A percentile compares a stretch with the other conserved stretches of the same genome.
These are phyloP conservation scores for Alsophila aescularia DNA, from an alignment of 2,888 invertebrate species.

Conservation along the genomic window DNA sequence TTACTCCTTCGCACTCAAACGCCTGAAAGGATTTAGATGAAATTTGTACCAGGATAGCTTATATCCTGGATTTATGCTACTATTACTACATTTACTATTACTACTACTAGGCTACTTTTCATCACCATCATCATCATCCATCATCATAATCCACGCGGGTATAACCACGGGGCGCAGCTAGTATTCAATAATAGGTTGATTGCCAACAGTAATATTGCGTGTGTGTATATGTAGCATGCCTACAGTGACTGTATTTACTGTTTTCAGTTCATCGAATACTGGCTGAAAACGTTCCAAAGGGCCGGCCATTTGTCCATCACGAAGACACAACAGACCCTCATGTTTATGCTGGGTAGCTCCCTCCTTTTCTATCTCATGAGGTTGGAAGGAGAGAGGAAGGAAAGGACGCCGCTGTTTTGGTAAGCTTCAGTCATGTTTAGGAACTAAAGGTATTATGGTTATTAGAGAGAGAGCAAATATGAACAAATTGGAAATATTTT, in stretches of 20 bases:
- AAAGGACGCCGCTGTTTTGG: slow-evolving; percentile 74
- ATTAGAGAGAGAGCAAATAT: not conserved
- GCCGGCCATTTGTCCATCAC: slow-evolving; percentile 67
- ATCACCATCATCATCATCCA: no score
- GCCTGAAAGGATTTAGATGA: no score
- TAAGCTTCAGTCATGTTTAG: slow-evolving; percentile 41
- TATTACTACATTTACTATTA: no score
- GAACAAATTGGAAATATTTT: not conserved
- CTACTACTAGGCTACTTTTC: no score
- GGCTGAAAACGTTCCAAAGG: slow-evolving; percentile 60
- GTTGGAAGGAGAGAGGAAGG: slow-evolving; percentile 71
- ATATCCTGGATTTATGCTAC: no score
- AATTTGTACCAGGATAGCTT: no score
- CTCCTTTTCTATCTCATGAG: slow-evolving; percentile 79
- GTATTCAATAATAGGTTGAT: no score
- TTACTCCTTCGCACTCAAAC: no score
- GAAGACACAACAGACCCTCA: slow-evolving; percentile 63
- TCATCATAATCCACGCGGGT: no score
- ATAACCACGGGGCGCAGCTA: no score
- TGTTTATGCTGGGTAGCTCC: slow-evolving; percentile 78
- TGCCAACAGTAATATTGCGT: no score
- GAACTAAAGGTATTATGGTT: not conserved
- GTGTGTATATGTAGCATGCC: no score
- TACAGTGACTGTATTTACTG: not conserved
- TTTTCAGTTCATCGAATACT: slow-evolving; percentile 74